Evolutionary conservation across 2,113 vertebrate species (phyloP), one percentile per base, ranked within the genome.

Genomic region (Galbula dea): DNA sequence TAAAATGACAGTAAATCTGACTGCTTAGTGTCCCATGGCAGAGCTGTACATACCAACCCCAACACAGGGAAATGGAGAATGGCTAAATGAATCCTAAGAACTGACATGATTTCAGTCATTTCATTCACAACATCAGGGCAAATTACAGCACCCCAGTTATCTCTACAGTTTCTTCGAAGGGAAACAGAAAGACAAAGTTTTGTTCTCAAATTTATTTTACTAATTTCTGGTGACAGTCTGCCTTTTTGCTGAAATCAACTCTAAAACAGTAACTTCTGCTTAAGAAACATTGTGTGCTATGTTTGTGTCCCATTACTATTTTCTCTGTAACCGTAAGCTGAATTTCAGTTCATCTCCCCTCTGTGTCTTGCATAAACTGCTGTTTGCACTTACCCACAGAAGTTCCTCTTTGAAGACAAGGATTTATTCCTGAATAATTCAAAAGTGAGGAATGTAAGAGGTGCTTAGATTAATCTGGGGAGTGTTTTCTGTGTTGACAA

Each of bases 351-450:
- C 59, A 19, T 71, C 63, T 84, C 15, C 34, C 17, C 32, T 51
- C 52, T 59, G 45, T 66, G n/a, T 49, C 52, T 87, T 84, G 66
- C 45, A 68, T 55, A 48, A 86, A 66, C 46, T 75, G 54, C 54
- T 94, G 68, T 87, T 94, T 94, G 66, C 41, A 37, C 77, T 89
- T 83, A 34, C 11, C 37, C 49, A 73, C 34, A 39, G 41, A 62
- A 54, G 29, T 73, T 88, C 54, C 22, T 76, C 52, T 84, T 77
- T 23, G 58, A 76, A 65, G 68, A 37, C 39, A 58, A 84, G 72
- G 45, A 62, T 71, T 76, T 85, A 66, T 39, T 92, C 61, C 69
- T 86, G 83, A 93, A 84, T 95, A 88, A 93, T 88, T 96, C 52
- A 90, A 13, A 86, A 88, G 55, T 67, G 21, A 12, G 63, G 34